Percentiles rank a stretch among this genome's conserved stretches.
Evolutionary conservation across 2,113 vertebrate species (phyloP).

Genomic region (Phyllopteryx taeniolatus): DNA sequence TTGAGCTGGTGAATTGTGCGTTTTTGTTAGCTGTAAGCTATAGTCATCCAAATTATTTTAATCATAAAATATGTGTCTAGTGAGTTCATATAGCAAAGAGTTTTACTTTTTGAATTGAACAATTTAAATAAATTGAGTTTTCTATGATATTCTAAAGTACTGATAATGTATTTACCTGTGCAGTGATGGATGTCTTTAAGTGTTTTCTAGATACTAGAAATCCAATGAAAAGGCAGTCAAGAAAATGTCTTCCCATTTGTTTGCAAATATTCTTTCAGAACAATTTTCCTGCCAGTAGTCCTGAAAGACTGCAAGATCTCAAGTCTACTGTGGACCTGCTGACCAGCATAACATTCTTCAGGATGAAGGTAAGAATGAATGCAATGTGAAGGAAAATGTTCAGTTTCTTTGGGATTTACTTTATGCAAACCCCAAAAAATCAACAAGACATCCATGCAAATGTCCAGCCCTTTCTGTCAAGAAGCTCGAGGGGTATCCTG

Average conservation of each 20-base stretch:
- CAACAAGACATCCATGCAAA: constrained; percentile 4
- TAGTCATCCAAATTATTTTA: not conserved
- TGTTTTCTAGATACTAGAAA: not conserved
- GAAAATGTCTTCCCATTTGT: not conserved
- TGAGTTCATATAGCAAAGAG: not conserved
- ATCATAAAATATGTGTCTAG: not conserved
- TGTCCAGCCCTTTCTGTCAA: constrained; percentile 23
- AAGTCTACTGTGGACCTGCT: constrained; percentile 97
- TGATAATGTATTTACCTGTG: not conserved
- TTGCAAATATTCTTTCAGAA: constrained; percentile 74
- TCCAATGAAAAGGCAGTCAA: not conserved
- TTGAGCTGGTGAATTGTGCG: no score
- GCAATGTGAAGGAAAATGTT: constrained; percentile 56
- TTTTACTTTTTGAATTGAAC: no score
- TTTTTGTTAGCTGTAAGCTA: no score
- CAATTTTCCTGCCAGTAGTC: constrained; percentile 97
- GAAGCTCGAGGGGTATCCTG: constrained; percentile 24
- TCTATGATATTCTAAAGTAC: not conserved
- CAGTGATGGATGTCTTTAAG: not conserved
- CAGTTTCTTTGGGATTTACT: not conserved
- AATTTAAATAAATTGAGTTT: not conserved
- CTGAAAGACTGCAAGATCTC: constrained; percentile 92
- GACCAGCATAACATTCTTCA: constrained; percentile 98
- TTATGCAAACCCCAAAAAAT: not conserved
- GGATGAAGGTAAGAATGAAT: constrained; percentile 86